Evolutionary conservation across 2,797 vertebrate genomes (phyloP).

Genomic region (Siniperca undulata): DNA sequence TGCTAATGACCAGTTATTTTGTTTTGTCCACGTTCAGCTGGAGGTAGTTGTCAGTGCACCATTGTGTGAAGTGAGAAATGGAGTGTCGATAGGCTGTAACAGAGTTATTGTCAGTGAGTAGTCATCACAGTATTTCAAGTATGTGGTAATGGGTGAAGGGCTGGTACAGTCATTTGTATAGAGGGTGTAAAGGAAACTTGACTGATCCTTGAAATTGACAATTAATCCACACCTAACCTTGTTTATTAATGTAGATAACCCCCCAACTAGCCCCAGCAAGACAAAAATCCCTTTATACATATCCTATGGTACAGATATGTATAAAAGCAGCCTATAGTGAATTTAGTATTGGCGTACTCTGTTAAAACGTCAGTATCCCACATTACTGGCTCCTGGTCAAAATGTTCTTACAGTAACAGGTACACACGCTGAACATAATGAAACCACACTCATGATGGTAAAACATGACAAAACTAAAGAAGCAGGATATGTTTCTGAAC

Average conservation of each 20-base stretch:
- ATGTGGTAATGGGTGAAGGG: background rate
- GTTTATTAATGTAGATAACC: background rate
- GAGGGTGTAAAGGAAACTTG: background rate
- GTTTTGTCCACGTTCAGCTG: background rate
- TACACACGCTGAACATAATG: background rate
- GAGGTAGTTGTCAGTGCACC: too few relatives aligned
- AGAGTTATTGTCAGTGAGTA: too few relatives aligned
- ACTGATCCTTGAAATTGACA: background rate
- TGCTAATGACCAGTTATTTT: background rate
- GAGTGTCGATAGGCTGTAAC: too few relatives aligned
- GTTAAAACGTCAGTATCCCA: background rate
- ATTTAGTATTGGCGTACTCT: background rate
- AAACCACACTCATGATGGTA: background rate
- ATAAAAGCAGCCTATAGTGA: background rate
- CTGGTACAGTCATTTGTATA: background rate
- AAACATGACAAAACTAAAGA: background rate
- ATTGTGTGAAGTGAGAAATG: too few relatives aligned
- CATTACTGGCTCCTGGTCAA: background rate
- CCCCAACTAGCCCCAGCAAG: background rate
- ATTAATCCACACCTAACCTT: background rate
- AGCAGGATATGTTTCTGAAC: background rate
- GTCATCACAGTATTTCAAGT: background rate
- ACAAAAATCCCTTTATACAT: too few relatives aligned
- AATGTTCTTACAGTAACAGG: background rate
- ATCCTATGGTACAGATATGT: background rate